Evolutionary conservation across 2,888 invertebrate genomes (phyloP).

Genomic region (Caradrina clavipalpis): DNA sequence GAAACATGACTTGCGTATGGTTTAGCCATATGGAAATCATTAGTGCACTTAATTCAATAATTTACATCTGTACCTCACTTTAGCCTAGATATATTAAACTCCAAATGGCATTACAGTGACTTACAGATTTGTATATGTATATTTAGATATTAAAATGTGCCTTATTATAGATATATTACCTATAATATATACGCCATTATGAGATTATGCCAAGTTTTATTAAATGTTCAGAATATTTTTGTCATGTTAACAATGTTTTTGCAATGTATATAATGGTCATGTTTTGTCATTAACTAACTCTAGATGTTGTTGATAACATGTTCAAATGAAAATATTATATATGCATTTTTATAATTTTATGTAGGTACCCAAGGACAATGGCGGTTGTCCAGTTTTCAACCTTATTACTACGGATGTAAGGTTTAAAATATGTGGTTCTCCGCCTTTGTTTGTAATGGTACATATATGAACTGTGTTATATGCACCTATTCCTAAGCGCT

Average conservation of each 20-base stretch:
- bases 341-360: constrained; percentile 4
- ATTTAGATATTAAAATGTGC: constrained; percentile 77
- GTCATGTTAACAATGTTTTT: constrained; percentile 49
- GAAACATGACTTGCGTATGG: too few relatives aligned
- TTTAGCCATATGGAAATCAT: background rate
- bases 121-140: constrained; percentile 82
- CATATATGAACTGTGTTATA: background rate
- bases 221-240: constrained; percentile 36
- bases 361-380: too few relatives aligned
- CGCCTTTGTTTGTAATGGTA: background rate
- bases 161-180: constrained; percentile 65
- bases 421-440: too few relatives aligned
- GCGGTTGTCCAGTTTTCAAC: too few relatives aligned
- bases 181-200: constrained; percentile 55
- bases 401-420: too few relatives aligned
- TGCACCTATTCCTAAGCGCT: constrained; percentile 1
- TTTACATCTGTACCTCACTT: constrained; percentile 49
- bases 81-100: constrained; percentile 67
- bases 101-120: constrained; percentile 83
- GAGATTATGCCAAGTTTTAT: constrained; percentile 56
- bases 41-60: constrained; percentile 22
- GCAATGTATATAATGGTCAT: constrained; percentile 62
- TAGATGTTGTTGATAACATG: constrained; percentile 30
- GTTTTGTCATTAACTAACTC: constrained; percentile 43
- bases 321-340: constrained; percentile 6